phyloP scores from a whole-genome alignment of 2,797 vertebrate genomes.

The Karalla daura region DNA sequence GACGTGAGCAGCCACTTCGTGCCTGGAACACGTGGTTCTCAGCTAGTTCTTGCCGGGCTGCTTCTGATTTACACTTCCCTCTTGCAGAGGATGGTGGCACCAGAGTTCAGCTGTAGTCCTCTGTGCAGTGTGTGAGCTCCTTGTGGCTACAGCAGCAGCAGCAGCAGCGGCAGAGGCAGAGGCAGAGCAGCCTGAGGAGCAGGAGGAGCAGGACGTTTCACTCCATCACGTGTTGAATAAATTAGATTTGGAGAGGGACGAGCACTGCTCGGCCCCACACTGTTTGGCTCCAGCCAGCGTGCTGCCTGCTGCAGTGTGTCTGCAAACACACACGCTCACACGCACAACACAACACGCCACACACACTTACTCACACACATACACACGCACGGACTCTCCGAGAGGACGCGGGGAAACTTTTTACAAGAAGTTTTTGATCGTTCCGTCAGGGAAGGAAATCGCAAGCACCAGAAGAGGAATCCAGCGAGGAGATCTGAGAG shows the following conservation, averaged over 20 bases:
- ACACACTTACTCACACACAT: too few relatives aligned
- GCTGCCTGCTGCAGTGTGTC: slow-evolving; percentile 62
- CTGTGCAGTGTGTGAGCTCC: slow-evolving; percentile 50
- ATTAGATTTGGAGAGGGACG: slow-evolving; percentile 75
- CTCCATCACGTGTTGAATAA: slow-evolving; percentile 80
- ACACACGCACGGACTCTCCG: too few relatives aligned
- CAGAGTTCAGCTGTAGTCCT: slow-evolving; percentile 77
- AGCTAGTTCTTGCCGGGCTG: too few relatives aligned
- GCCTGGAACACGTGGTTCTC: neutral
- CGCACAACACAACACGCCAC: too few relatives aligned
- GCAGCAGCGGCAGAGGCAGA: slow-evolving; percentile 26
- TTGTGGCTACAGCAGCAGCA: slow-evolving; percentile 41
- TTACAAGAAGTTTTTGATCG: slow-evolving; percentile 9
- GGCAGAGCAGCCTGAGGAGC: slow-evolving; percentile 11
- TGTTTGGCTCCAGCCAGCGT: slow-evolving; percentile 64
- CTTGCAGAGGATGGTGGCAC: slow-evolving; percentile 81
- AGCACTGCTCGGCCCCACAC: slow-evolving; percentile 53
- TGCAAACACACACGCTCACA: too few relatives aligned
- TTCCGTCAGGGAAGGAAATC: slow-evolving; percentile 19
- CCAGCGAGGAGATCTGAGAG: too few relatives aligned
- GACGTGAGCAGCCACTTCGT: neutral
- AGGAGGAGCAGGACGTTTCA: slow-evolving; percentile 52
- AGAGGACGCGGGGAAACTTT: slow-evolving; percentile 42
- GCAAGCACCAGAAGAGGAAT: slow-evolving; percentile 8
- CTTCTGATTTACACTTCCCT: slow-evolving; percentile 67